Percentiles rank a stretch among this genome's conserved stretches.
Evolutionary conservation across 2,888 invertebrate genomes (phyloP).

Genomic region (Trichopoda pennipes): DNA sequence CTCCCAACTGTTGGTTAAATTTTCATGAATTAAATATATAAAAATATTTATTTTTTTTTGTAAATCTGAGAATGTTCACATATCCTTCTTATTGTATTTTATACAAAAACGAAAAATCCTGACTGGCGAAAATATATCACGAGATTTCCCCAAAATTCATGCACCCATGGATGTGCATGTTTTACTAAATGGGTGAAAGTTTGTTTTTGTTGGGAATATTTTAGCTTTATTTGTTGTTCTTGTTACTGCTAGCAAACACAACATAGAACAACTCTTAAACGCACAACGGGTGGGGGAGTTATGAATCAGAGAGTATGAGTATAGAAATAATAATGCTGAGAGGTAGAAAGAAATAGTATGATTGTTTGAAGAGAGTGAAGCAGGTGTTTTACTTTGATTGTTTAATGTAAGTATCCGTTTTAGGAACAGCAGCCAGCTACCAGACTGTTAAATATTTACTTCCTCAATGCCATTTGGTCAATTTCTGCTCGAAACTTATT

Average conservation of each 20-base stretch:
- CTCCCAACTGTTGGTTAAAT: not conserved
- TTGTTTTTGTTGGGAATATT: slow-evolving; percentile 7
- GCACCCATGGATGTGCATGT: not conserved
- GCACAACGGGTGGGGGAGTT: slow-evolving; percentile 2
- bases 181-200: slow-evolving; percentile 57
- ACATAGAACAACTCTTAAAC: slow-evolving; percentile 36
- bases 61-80: not conserved
- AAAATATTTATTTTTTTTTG: too few relatives aligned
- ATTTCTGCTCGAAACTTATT: slow-evolving; percentile 12
- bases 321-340: slow-evolving; percentile 29
- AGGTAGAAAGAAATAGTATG: slow-evolving; percentile 5
- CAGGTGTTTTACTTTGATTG: slow-evolving; percentile 65
- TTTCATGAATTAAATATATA: too few relatives aligned
- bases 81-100: slow-evolving; percentile 22
- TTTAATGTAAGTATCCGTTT: slow-evolving; percentile 48
- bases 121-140: slow-evolving; percentile 59
- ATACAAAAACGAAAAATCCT: slow-evolving; percentile 23
- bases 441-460: slow-evolving; percentile 23
- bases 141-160: too few relatives aligned
- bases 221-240: slow-evolving; percentile 11
- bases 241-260: slow-evolving; percentile 19
- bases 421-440: slow-evolving; percentile 40
- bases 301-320: slow-evolving; percentile 29
- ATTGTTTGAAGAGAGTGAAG: slow-evolving; percentile 29
- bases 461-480: slow-evolving; percentile 20